These are phyloP conservation scores for Malthinus seriepunctatus DNA, from an alignment of 2,888 invertebrate species.

Conservation along the genomic window DNA sequence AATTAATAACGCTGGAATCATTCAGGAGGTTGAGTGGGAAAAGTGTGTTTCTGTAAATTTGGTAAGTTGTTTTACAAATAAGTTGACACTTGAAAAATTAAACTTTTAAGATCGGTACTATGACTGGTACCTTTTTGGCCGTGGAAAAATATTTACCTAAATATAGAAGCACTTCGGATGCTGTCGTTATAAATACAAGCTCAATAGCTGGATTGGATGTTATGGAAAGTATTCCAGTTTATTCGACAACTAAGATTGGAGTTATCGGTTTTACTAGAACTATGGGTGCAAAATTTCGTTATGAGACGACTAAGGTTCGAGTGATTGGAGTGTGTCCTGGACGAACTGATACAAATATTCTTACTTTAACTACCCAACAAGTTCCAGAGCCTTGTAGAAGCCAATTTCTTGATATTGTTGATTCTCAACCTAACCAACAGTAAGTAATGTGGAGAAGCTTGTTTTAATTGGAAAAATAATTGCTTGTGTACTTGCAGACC, in stretches of 20 bases:
- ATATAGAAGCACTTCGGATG: slow-evolving; percentile 34
- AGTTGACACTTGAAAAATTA: not conserved
- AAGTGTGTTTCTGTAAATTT: slow-evolving; percentile 33
- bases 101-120: slow-evolving; percentile 23
- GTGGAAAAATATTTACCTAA: slow-evolving; percentile 35
- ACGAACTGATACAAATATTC: slow-evolving; percentile 9
- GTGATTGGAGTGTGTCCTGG: slow-evolving; percentile 34
- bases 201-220: slow-evolving; percentile 33
- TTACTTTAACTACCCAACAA: not conserved
- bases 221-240: slow-evolving; percentile 8
- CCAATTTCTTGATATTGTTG: not conserved
- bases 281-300: slow-evolving; percentile 17
- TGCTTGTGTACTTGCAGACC: not conserved
- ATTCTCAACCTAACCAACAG: not conserved
- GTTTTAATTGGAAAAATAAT: not conserved
- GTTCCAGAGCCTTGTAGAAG: not conserved
- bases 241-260: slow-evolving; percentile 13
- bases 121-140: slow-evolving; percentile 34
- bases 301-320: slow-evolving; percentile 19
- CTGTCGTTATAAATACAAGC: slow-evolving; percentile 35
- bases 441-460: not conserved
- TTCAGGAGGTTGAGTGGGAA: slow-evolving; percentile 32
- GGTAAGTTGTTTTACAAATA: slow-evolving; percentile 19
- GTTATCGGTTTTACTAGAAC: slow-evolving; percentile 28
- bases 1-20: slow-evolving; percentile 34